These are phyloP conservation scores for Tautogolabrus adspersus DNA, from an alignment of 2,113 vertebrate species.

Conservation along the genomic window DNA sequence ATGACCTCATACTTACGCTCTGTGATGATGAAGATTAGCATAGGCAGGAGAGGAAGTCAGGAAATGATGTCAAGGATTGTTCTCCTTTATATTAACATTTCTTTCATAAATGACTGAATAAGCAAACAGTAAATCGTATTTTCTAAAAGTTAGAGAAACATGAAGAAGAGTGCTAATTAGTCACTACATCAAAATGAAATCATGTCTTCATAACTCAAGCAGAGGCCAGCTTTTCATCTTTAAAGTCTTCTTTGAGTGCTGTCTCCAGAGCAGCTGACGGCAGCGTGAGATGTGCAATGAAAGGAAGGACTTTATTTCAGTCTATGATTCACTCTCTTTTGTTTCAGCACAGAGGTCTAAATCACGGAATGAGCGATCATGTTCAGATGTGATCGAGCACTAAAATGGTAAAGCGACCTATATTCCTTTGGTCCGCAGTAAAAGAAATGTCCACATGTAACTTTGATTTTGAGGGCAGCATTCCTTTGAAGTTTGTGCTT, in stretches of 20 bases:
- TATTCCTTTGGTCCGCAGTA: slow-evolving; percentile 22
- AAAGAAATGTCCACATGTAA: slow-evolving; percentile 28
- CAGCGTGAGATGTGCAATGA: slow-evolving; percentile 44
- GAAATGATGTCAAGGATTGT: slow-evolving; percentile 6
- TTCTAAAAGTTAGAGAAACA: background rate
- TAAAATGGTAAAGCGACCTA: slow-evolving; percentile 20
- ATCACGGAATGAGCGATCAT: slow-evolving; percentile 16
- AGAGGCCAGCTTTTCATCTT: background rate
- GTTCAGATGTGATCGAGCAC: slow-evolving; percentile 30
- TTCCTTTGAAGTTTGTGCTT: slow-evolving; percentile 62
- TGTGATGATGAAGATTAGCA: slow-evolving; percentile 25
- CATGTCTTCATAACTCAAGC: background rate
- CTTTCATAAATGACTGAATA: slow-evolving; percentile 33
- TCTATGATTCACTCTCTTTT: background rate
- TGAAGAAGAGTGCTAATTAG: background rate
- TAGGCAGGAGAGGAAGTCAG: slow-evolving; percentile 1
- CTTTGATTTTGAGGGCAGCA: slow-evolving; percentile 48
- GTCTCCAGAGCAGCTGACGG: slow-evolving; percentile 48
- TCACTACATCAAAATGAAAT: background rate
- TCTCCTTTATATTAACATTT: background rate
- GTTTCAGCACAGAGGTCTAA: background rate
- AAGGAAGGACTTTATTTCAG: slow-evolving; percentile 36
- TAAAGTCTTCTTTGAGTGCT: slow-evolving; percentile 46
- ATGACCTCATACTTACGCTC: background rate
- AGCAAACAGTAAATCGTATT: background rate